Base-by-base conservation (phyloP, 2,888 invertebrate genomes). In the Scaeva pyrastri region DNA sequence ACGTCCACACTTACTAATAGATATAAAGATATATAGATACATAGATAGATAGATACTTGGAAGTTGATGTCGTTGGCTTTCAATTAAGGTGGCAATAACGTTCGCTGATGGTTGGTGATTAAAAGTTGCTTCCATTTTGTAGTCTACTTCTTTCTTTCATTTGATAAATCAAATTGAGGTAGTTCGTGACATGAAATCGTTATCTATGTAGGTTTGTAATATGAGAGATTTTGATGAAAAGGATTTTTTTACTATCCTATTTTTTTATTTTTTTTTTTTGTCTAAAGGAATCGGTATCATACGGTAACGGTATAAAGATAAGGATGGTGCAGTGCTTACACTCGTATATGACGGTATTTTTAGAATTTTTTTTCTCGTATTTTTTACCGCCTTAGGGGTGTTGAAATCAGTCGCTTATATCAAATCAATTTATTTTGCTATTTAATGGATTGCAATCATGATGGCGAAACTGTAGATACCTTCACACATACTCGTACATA, bases 11-110 rank as follows among this genome's bases (percentile, higher is more conserved):
- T n/a, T n/a, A n/a, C n/a, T n/a, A n/a, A n/a, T n/a, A n/a, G n/a
- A n/a, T n/a, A n/a, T n/a, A n/a, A n/a, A n/a, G n/a, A n/a, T n/a
- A n/a, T 16, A 19, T 48, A 10, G 19, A 8, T 8, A 19, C 19
- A 3, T 19, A 8, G 1, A 31, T 31, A 31, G 31, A 31, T 31
- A 31, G 31, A 31, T 31, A 31, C 31, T 31, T 31, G 4, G 62
- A 26, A 7, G 43, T 26, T 50, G 45, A 26, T 50, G 68, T 68
- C 70, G 52, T 39, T 56, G 73, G 68, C 73, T 78, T 73, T 83
- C 78, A 78, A 74, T 83, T 83, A 78, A 74, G 62, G 71, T 73
- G 36, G 68, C 78, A 62, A 77, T 58, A 58, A 60, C 39, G 55
- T 60, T 79, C 23, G 26, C 12, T 43, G 70, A 45, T 75, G 80